Percentiles rank a stretch among this genome's conserved stretches.
Evolutionary conservation across 2,888 invertebrate genomes (phyloP).

Genomic region (Ormia ochracea): DNA sequence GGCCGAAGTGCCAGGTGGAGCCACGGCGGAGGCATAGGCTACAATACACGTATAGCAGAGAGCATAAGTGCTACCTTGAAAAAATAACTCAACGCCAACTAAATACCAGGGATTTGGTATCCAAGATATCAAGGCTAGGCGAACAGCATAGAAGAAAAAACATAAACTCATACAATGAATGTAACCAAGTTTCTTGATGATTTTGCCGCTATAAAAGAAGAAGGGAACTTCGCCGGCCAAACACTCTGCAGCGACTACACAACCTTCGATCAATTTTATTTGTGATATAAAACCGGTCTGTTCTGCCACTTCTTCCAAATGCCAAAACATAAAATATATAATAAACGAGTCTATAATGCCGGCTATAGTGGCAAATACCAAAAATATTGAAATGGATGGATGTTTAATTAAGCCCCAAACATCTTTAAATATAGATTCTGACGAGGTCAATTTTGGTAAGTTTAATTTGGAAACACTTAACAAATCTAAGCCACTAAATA

Average conservation of each 20-base stretch:
- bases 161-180: conserved; percentile 87
- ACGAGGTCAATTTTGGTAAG: conserved; percentile 83
- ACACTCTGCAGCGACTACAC: conserved; percentile 87
- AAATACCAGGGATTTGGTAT: conserved; percentile 89
- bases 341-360: conserved; percentile 89
- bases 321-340: conserved; percentile 90
- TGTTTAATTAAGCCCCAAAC: conserved; percentile 81
- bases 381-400: conserved; percentile 82
- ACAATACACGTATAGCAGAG: conserved; percentile 90
- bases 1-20: conserved; percentile 86
- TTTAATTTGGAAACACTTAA: conserved; percentile 80
- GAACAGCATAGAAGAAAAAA: conserved; percentile 85
- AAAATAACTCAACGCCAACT: conserved; percentile 85
- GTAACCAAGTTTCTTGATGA: conserved; percentile 87
- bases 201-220: conserved; percentile 84
- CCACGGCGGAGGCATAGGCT: conserved; percentile 82
- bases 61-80: conserved; percentile 93
- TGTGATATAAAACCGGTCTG: conserved; percentile 80
- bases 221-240: conserved; percentile 87
- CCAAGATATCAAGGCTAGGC: conserved; percentile 86
- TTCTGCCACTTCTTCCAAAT: conserved; percentile 85
- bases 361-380: conserved; percentile 84
- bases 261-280: conserved; percentile 87
- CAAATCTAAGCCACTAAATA: conserved; percentile 82
- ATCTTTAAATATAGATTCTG: conserved; percentile 83